A percentile compares a stretch with the other conserved stretches of the same genome.
Evolutionary conservation across 2,797 vertebrate genomes (phyloP).

Genomic region (Linurgus olivaceus): DNA sequence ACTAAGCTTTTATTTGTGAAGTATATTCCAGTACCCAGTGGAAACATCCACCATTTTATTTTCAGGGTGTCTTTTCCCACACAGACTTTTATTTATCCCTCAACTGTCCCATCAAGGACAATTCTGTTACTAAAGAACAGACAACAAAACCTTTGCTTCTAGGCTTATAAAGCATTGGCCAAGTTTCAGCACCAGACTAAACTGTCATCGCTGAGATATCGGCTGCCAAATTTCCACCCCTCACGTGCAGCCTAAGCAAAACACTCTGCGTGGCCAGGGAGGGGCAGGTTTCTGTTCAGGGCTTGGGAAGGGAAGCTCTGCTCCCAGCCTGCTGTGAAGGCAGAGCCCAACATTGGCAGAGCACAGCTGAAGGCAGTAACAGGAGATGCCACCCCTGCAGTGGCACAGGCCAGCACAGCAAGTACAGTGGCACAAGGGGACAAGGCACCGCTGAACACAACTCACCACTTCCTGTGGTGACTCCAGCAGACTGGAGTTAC

Average conservation of each 20-base stretch:
- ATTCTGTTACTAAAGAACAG: not conserved
- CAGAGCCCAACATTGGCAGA: not conserved
- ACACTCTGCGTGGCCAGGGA: not conserved
- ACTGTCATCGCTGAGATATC: not conserved
- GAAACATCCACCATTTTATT: not conserved
- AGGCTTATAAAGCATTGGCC: not conserved
- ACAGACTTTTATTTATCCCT: not conserved
- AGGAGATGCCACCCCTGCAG: not conserved
- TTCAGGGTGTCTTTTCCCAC: not conserved
- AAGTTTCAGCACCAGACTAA: slow-evolving; percentile 36
- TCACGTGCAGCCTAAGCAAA: not conserved
- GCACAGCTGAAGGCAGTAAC: not conserved
- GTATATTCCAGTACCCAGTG: not conserved
- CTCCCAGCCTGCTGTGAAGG: not conserved
- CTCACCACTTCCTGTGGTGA: not conserved
- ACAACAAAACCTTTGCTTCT: slow-evolving; percentile 33
- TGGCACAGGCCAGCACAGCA: not conserved
- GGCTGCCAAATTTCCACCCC: slow-evolving; percentile 29
- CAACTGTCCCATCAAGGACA: not conserved
- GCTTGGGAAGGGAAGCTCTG: not conserved
- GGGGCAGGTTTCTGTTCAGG: not conserved
- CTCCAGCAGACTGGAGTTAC: not conserved
- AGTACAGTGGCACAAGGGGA: accelerated
- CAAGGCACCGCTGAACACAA: not conserved
- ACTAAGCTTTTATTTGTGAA: not conserved